Conservation (phyloP, 2,113 vertebrate genomes). For the Bufo gargarizans region DNA sequence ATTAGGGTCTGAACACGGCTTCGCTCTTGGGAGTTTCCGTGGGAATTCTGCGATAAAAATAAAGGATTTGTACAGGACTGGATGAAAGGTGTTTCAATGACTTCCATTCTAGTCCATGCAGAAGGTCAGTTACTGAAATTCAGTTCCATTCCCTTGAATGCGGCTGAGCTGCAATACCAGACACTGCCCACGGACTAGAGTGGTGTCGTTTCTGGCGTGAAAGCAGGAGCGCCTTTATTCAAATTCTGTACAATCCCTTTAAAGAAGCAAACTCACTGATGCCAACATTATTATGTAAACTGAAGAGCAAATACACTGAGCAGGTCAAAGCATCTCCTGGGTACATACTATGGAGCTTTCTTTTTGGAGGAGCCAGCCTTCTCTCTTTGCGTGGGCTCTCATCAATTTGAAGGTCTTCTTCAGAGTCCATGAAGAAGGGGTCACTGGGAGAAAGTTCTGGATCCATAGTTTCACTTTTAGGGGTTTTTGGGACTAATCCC, state of each 20-base stretch:
- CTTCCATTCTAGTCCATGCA: not conserved
- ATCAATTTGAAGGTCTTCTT: constrained; percentile 91
- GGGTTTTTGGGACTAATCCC: constrained; percentile 63
- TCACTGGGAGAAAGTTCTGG: constrained; percentile 71
- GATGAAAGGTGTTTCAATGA: not conserved
- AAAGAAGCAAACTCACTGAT: not conserved
- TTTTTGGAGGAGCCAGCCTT: constrained; percentile 71
- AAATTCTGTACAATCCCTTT: not conserved
- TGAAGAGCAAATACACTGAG: not conserved
- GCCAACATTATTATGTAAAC: not conserved
- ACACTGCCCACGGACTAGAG: too few relatives aligned
- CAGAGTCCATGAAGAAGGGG: constrained; percentile 83
- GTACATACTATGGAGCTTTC: constrained; percentile 78
- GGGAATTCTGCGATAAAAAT: constrained; percentile 78
- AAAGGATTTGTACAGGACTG: not conserved
- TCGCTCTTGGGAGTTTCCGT: constrained; percentile 87
- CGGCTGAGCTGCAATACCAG: not conserved
- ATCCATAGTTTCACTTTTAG: constrained; percentile 59
- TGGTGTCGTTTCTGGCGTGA: too few relatives aligned
- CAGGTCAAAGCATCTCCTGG: not conserved
- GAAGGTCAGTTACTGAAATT: not conserved
- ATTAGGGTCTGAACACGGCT: constrained; percentile 90
- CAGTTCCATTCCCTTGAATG: not conserved
- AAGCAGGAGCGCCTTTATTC: too few relatives aligned
- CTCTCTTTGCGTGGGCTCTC: constrained; percentile 84